Conservation (phyloP, 2,888 invertebrate genomes). For the Dryocosmus kuriphilus region DNA sequence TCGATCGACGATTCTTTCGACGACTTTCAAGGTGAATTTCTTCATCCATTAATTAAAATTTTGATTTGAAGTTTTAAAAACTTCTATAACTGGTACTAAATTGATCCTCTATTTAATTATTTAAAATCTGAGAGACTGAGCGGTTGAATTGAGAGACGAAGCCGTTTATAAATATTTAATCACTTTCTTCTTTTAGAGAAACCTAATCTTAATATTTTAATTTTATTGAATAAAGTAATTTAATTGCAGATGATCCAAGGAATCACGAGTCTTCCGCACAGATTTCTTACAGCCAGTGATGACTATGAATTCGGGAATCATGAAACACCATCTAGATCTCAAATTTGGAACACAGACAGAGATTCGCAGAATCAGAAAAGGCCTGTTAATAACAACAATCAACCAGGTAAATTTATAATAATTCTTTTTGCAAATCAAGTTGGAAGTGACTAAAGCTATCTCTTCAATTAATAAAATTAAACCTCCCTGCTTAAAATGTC, state of each 20-base stretch:
- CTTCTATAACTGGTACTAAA: no score
- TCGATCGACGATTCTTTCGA: neutral
- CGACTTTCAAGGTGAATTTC: neutral
- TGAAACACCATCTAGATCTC: neutral
- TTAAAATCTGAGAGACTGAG: no score
- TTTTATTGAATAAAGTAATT: neutral
- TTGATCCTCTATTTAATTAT: no score
- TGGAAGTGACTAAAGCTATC: no score
- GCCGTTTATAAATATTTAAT: neutral
- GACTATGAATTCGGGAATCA: neutral
- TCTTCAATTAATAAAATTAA: no score
- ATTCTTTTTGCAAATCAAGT: neutral
- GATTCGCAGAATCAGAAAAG: neutral
- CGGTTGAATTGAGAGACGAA: no score
- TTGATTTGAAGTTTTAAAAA: no score
- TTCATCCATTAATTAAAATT: neutral
- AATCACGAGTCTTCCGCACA: neutral
- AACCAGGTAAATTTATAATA: neutral
- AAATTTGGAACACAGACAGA: neutral
- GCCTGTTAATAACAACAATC: neutral
- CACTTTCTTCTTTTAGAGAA: neutral
- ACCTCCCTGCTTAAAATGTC: no score
- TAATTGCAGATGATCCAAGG: slow-evolving; percentile 22
- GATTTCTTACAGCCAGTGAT: neutral
- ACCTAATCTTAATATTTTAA: neutral